Conservation (phyloP, 2,797 vertebrate genomes). For the Stomatorhinus walkeri region DNA sequence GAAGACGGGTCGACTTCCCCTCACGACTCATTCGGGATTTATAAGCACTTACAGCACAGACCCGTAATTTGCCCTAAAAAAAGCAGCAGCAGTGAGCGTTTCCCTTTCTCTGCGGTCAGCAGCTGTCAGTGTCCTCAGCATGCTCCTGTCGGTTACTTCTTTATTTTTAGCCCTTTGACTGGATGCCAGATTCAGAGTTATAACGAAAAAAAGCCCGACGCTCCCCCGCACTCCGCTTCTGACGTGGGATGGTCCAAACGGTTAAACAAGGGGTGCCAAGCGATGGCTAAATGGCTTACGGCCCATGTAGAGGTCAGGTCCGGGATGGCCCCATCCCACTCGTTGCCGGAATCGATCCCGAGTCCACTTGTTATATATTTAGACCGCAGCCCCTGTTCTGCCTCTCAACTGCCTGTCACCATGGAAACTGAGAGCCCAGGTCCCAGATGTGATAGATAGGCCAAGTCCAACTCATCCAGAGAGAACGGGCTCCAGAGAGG, state of each 20-base stretch:
- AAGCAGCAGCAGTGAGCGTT: slow-evolving; percentile 26
- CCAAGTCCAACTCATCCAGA: slow-evolving; percentile 10
- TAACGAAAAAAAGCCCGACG: slow-evolving; percentile 23
- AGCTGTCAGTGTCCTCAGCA: slow-evolving; percentile 24
- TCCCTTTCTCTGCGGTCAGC: slow-evolving; percentile 2
- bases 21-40: not conserved
- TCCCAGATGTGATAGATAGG: slow-evolving; percentile 27
- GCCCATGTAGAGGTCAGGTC: not conserved
- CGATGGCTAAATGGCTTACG: not conserved
- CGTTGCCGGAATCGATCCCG: not conserved
- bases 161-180: slow-evolving; percentile 38
- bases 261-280: not conserved
- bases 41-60: not conserved
- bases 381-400: slow-evolving; percentile 29
- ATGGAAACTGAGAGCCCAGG: slow-evolving; percentile 33
- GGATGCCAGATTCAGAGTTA: slow-evolving; percentile 28
- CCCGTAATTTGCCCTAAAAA: not conserved
- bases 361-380: slow-evolving; percentile 26
- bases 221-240: slow-evolving; percentile 21
- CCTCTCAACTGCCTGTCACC: slow-evolving; percentile 28
- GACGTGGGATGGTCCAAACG: not conserved
- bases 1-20: not conserved
- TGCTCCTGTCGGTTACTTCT: slow-evolving; percentile 14
- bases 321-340: not conserved
- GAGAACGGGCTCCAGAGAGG: slow-evolving; percentile 5